phyloP scores from a whole-genome alignment of 2,113 vertebrate species.

The Vombatus ursinus region DNA sequence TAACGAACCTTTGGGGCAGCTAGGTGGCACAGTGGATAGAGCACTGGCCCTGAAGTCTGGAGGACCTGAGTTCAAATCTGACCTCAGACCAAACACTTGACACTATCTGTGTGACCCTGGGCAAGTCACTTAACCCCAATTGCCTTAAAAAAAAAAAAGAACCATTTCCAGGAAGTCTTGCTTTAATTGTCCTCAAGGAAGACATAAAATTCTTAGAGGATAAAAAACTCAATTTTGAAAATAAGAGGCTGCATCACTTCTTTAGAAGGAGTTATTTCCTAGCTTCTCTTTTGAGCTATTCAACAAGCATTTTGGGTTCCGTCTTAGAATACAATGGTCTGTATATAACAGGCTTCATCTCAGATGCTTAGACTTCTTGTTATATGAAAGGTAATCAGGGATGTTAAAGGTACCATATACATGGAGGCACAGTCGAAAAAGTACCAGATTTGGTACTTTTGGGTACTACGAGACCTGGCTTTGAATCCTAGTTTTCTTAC shows the following conservation, averaged over 20 bases:
- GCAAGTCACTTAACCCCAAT: no score
- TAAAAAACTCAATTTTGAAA: not conserved
- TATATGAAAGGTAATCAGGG: not conserved
- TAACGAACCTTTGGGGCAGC: no score
- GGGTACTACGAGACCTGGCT: not conserved
- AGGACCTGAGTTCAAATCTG: no score
- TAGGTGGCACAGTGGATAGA: no score
- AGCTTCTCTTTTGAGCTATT: not conserved
- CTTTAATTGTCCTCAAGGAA: not conserved
- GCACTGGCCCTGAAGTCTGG: no score
- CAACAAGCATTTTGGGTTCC: not conserved
- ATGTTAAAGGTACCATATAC: not conserved
- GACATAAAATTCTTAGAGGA: not conserved
- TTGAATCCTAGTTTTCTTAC: not conserved
- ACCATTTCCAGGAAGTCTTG: not conserved
- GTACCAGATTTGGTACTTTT: no score
- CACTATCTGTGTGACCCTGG: no score
- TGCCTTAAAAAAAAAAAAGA: no score
- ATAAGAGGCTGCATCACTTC: not conserved
- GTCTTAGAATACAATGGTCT: not conserved
- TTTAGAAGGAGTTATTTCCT: constrained; percentile 7
- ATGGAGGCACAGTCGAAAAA: not conserved
- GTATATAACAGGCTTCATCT: not conserved
- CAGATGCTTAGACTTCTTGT: not conserved
- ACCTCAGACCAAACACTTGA: no score